Evolutionary conservation across 92 coral and sea anemone genomes (phyloP), one percentile per base, ranked within the genome.

Genomic region (Paragorgia papillata): DNA sequence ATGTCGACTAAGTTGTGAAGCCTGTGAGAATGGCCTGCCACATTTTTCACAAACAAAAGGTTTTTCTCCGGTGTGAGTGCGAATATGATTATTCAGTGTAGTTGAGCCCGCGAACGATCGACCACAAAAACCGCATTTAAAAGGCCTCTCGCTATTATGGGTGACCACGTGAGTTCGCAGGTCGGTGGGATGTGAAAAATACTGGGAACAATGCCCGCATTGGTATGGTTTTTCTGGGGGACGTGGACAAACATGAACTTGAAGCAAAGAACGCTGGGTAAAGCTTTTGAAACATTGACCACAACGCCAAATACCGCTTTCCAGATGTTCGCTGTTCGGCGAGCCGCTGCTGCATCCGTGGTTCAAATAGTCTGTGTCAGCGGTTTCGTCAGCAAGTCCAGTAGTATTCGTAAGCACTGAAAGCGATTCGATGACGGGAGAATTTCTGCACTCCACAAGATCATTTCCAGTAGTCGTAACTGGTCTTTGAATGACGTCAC

Each of bases 71-170:
- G 92, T 88, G 67, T 93, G 97, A 20, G 91, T 83, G 34, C 88
- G 87, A 27, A 93, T 91, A 79, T 93, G 97, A 69, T 93, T 93
- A 62, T 88, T 90, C 68, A 93, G 69, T 1, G 97, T 93, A 18
- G 97, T 93, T 28, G 94, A 86, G 50, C 95, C 98, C 31, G 83
- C 96, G 69, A 94, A 91, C n/a, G 97, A 87, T 9, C 97, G 98
- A 62, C 85, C 83, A 79, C 98, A 94, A 60, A 89, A 89, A 0
- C 98, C 97, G 71, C 97, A 93, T 81, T 90, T 93, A 69, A 93
- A 93, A 56, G 93, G 96, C 82, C 85, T 89, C 81, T 94, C 89
- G 14, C 90, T 88, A 14, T 85, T 82, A 63, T 91, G 98, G 46
- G 85, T 81, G 35, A 86, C 81, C 79, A 94, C 98, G 75, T 94